A percentile compares a stretch with the other conserved stretches of the same genome.
These are phyloP conservation scores for Arizona elegans DNA, from an alignment of 2,113 vertebrate genomes.

Conservation along the genomic window DNA sequence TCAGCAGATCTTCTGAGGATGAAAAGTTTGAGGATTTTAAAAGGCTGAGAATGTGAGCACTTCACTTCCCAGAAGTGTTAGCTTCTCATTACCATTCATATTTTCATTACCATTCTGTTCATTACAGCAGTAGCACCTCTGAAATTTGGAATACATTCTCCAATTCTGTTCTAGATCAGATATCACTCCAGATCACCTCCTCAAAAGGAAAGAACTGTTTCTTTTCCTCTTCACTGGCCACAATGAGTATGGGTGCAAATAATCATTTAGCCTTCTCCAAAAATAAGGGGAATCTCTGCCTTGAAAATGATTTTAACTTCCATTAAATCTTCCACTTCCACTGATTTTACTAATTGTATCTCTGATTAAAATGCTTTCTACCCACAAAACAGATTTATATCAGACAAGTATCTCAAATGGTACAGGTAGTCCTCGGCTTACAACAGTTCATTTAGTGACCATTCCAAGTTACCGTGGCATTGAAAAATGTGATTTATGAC, in stretches of 20 bases:
- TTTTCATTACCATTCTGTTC: not conserved
- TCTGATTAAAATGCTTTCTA: not conserved
- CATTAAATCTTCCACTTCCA: not conserved
- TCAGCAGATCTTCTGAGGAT: too few species aligned
- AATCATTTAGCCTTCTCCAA: not conserved
- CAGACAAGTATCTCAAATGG: not conserved
- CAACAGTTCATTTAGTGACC: too few species aligned
- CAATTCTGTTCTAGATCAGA: not conserved
- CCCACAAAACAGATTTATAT: rapidly evolving
- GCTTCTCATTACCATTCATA: not conserved
- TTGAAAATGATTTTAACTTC: not conserved
- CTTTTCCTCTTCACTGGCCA: not conserved
- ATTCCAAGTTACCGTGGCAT: too few species aligned
- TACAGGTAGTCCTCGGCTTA: too few species aligned
- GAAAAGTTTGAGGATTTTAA: not conserved
- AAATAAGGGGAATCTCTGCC: not conserved
- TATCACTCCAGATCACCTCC: not conserved
- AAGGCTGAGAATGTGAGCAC: not conserved
- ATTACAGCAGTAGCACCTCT: not conserved
- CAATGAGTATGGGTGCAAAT: not conserved
- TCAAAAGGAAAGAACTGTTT: not conserved
- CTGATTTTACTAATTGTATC: not conserved
- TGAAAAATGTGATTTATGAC: too few species aligned
- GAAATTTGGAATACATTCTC: not conserved
- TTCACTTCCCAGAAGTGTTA: not conserved